These are phyloP conservation scores for Caranx melampygus DNA, from an alignment of 2,113 vertebrate species.

Conservation along the genomic window DNA sequence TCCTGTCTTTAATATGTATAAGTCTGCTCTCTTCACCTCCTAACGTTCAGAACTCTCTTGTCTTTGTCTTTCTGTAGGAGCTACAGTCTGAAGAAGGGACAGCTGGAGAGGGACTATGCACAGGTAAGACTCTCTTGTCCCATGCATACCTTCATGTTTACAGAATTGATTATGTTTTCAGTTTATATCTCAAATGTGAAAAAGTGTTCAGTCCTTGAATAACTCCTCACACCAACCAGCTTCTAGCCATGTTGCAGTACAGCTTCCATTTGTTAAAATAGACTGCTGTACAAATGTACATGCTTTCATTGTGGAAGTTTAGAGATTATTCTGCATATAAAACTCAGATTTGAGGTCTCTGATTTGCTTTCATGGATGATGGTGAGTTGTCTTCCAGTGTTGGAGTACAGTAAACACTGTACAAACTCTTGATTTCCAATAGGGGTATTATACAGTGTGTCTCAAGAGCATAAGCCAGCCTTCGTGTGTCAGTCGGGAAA, in stretches of 20 bases:
- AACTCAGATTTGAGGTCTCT: too few species aligned
- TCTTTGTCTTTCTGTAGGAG: constrained; percentile 84
- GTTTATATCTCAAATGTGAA: not conserved
- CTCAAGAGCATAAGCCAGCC: too few species aligned
- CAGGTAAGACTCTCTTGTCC: constrained; percentile 85
- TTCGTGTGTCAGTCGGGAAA: too few species aligned
- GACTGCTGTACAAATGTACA: too few species aligned
- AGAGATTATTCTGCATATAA: too few species aligned
- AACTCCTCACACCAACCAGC: not conserved
- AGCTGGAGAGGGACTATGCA: constrained; percentile 96
- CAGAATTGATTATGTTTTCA: not conserved
- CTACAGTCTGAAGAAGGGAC: constrained; percentile 97
- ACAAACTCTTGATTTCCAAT: too few species aligned
- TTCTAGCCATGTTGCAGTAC: not conserved
- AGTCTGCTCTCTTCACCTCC: not conserved
- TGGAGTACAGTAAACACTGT: too few species aligned
- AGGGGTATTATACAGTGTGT: too few species aligned
- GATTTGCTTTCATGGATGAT: too few species aligned
- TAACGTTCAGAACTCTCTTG: constrained; percentile 4
- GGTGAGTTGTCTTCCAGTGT: too few species aligned
- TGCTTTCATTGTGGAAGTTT: too few species aligned
- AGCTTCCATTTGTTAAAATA: not conserved
- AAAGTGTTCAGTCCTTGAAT: not conserved
- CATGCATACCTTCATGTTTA: not conserved
- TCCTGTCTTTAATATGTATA: not conserved